Conservation (phyloP, 2,113 vertebrate genomes). For the Myxocyprinus asiaticus region DNA sequence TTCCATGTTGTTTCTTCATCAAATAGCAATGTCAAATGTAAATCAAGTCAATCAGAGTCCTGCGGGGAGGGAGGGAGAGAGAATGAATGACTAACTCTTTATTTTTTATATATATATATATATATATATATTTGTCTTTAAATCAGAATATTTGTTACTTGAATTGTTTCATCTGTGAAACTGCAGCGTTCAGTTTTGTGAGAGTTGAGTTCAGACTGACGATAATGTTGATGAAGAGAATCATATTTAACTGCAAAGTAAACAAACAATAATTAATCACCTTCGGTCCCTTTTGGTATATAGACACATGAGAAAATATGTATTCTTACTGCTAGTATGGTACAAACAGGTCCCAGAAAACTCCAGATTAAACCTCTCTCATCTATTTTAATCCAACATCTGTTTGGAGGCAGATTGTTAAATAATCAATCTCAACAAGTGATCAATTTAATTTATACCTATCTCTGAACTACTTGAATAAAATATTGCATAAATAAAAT, state of each 20-base stretch:
- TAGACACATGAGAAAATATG: not conserved
- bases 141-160: constrained; percentile 53
- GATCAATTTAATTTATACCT: not conserved
- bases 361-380: constrained; percentile 32
- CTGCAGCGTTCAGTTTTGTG: constrained; percentile 63
- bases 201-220: constrained; percentile 65
- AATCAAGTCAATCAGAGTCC: too few relatives aligned
- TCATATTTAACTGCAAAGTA: constrained; percentile 58
- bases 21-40: too few relatives aligned
- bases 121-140: not conserved
- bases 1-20: too few relatives aligned
- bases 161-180: constrained; percentile 59
- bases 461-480: too few relatives aligned
- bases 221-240: constrained; percentile 63
- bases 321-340: constrained; percentile 24
- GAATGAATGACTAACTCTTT: too few relatives aligned
- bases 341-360: constrained; percentile 46
- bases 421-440: not conserved
- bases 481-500: too few relatives aligned
- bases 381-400: constrained; percentile 38
- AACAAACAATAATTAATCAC: not conserved
- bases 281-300: not conserved
- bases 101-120: too few relatives aligned
- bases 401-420: not conserved
- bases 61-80: too few relatives aligned